A percentile compares a stretch with the other conserved stretches of the same genome.
These are phyloP conservation scores for Napeogenes sylphis DNA, from an alignment of 2,888 invertebrate genomes.

Conservation along the genomic window DNA sequence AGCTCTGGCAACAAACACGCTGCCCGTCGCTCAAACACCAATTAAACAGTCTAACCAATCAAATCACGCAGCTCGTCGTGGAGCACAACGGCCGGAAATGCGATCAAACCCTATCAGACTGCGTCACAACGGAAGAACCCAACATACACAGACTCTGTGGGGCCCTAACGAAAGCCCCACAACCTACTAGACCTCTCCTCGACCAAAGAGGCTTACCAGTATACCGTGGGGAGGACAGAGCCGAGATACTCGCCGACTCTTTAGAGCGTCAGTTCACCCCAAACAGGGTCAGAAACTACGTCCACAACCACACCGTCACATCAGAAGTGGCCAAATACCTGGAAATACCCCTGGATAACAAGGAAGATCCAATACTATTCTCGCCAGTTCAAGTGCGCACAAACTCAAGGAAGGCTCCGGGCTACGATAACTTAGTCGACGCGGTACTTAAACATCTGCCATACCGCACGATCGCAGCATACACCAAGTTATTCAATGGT, in stretches of 20 bases:
- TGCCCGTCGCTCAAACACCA: constrained; percentile 17
- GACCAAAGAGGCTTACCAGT: constrained; percentile 12
- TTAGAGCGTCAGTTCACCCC: constrained; percentile 17
- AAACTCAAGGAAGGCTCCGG: too few species aligned
- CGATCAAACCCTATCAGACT: constrained; percentile 7
- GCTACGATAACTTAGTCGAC: too few species aligned
- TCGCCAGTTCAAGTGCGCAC: constrained; percentile 18
- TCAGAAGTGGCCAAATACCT: neutral
- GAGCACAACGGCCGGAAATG: constrained; percentile 9
- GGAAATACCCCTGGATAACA: neutral
- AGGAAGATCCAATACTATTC: constrained; percentile 15
- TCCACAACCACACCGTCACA: neutral
- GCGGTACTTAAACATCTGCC: too few species aligned
- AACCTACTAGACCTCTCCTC: constrained; percentile 10
- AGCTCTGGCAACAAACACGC: constrained; percentile 16
- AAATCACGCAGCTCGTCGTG: constrained; percentile 7
- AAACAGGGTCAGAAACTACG: neutral
- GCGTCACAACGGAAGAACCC: neutral
- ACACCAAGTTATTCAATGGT: too few species aligned
- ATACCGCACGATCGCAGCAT: too few species aligned
- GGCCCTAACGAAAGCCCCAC: neutral
- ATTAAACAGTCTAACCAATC: neutral
- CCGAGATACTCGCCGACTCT: constrained; percentile 21
- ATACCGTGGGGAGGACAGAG: constrained; percentile 19
- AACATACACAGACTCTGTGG: constrained; percentile 12